Percentiles rank a stretch among this genome's conserved stretches.
Evolutionary conservation across 2,797 vertebrate species (phyloP).

Genomic region (Gambusia yucatana): DNA sequence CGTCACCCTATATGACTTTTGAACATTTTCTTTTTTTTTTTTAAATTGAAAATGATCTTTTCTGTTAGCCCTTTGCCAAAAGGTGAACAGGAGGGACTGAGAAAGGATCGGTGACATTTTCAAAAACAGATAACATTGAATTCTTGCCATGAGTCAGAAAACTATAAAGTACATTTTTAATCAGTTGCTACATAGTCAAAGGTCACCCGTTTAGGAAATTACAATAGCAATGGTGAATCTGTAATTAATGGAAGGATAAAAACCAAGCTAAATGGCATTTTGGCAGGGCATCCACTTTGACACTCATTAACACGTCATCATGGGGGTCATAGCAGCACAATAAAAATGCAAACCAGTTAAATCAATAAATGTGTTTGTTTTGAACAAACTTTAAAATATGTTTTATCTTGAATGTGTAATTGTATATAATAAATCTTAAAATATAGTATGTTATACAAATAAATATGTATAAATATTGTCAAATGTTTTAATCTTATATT

Average conservation of each 20-base stretch:
- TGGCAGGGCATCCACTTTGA: conserved; percentile 47
- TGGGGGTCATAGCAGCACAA: conserved; percentile 40
- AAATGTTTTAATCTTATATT: background rate
- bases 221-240: conserved; percentile 77
- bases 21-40: conserved; percentile 31
- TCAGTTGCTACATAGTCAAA: conserved; percentile 74
- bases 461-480: background rate
- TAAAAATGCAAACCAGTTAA: conserved; percentile 23
- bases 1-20: conserved; percentile 19
- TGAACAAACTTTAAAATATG: background rate
- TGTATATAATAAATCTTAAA: background rate
- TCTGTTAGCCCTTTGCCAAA: conserved; percentile 47
- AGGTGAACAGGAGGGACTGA: conserved; percentile 54
- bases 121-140: conserved; percentile 77
- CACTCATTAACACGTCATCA: conserved; percentile 53
- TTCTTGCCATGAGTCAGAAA: conserved; percentile 62
- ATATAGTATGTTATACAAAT: background rate
- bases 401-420: background rate
- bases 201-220: conserved; percentile 75
- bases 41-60: conserved; percentile 45
- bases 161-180: conserved; percentile 67
- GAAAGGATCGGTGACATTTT: conserved; percentile 80
- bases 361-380: background rate
- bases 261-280: conserved; percentile 79
- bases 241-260: conserved; percentile 75